phyloP scores from a whole-genome alignment of 1,140 invertebrate genomes.

The Musca vetustissima region DNA sequence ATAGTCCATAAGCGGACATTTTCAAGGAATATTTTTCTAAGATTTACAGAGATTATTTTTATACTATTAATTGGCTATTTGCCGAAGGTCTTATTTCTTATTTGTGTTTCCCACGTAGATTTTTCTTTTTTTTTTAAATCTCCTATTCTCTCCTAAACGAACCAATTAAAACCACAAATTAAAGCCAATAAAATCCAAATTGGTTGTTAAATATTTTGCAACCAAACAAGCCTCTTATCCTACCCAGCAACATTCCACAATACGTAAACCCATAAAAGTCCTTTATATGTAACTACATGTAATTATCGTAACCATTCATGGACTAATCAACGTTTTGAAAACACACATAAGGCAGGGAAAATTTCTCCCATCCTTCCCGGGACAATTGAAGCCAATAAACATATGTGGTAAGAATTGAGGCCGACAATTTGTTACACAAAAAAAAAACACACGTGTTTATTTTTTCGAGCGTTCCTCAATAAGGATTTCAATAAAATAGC shows the following conservation, averaged over 20 bases:
- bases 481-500: not conserved
- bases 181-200: slow-evolving; percentile 7
- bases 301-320: too few relatives aligned
- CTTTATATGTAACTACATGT: not conserved
- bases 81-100: too few relatives aligned
- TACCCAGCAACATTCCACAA: not conserved
- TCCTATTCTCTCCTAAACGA: not conserved
- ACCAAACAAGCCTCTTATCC: not conserved
- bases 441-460: too few relatives aligned
- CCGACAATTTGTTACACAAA: too few relatives aligned
- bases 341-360: not conserved
- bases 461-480: not conserved
- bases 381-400: not conserved
- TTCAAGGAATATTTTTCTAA: too few relatives aligned
- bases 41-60: too few relatives aligned
- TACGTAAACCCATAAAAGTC: not conserved
- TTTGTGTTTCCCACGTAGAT: too few relatives aligned
- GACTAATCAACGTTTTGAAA: too few relatives aligned
- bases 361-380: too few relatives aligned
- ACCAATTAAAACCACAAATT: slow-evolving; percentile 14
- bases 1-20: too few relatives aligned
- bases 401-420: too few relatives aligned
- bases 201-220: not conserved
- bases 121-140: not conserved
- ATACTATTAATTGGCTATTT: too few relatives aligned